Conservation (phyloP, 1,140 invertebrate species). For the Diuraphis noxia region DNA sequence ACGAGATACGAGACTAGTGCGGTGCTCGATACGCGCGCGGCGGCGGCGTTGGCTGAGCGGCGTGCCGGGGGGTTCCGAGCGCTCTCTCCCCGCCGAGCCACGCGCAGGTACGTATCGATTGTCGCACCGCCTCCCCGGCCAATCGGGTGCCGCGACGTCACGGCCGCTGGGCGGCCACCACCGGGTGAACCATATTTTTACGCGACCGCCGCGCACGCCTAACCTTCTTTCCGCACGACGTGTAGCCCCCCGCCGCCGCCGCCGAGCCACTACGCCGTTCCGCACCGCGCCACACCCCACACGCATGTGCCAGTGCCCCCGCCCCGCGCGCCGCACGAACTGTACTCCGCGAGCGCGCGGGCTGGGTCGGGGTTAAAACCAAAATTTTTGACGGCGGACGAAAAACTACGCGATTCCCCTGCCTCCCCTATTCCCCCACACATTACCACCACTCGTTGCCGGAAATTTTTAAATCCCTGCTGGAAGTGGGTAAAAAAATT, state of each 20-base stretch:
- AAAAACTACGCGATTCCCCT: background rate
- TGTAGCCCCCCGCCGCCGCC: background rate
- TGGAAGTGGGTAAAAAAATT: background rate
- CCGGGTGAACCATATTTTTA: slow-evolving; percentile 25
- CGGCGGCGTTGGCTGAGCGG: background rate
- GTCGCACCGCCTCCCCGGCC: slow-evolving; percentile 35
- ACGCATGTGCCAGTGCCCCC: background rate
- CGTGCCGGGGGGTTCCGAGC: background rate
- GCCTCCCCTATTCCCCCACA: too few species aligned
- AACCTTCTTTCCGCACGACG: too few species aligned
- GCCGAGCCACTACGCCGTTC: background rate
- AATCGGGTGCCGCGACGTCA: slow-evolving; percentile 35
- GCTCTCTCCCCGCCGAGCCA: background rate
- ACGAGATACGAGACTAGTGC: background rate
- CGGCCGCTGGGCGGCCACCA: slow-evolving; percentile 19
- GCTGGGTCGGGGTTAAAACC: background rate
- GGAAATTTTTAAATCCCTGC: background rate
- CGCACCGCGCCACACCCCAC: background rate
- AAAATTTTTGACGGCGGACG: background rate
- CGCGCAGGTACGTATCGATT: slow-evolving; percentile 40
- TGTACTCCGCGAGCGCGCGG: background rate
- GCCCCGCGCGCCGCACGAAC: background rate
- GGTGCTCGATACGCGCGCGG: background rate
- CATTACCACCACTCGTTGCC: background rate
- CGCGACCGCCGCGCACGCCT: background rate